These are phyloP conservation scores for Dryadula phaetusa DNA, from an alignment of 2,888 invertebrate genomes.

Conservation along the genomic window DNA sequence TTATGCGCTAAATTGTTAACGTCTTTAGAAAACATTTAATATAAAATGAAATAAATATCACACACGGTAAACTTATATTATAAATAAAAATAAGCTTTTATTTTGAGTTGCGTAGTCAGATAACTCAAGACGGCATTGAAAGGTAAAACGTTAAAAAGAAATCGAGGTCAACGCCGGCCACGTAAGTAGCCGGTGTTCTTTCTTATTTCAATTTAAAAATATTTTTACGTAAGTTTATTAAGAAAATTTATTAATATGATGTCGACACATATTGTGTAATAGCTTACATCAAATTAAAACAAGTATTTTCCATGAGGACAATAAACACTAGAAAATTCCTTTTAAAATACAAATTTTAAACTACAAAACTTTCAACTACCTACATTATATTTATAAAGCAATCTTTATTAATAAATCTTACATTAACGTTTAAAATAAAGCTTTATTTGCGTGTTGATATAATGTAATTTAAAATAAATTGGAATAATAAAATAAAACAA, in stretches of 20 bases:
- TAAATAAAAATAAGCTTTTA: conserved; percentile 14
- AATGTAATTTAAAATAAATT: neutral
- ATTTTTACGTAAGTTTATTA: conserved; percentile 50
- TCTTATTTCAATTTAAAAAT: conserved; percentile 57
- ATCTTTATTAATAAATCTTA: neutral
- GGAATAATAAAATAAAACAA: neutral
- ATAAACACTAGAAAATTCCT: no score
- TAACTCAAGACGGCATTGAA: conserved; percentile 75
- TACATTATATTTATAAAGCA: conserved; percentile 2
- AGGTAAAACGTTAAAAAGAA: conserved; percentile 81
- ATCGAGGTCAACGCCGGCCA: conserved; percentile 82
- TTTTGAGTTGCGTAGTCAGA: conserved; percentile 42
- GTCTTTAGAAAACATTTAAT: conserved; percentile 17
- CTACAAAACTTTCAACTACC: neutral
- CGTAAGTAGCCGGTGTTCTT: conserved; percentile 67
- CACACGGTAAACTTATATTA: neutral
- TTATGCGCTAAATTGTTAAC: conserved; percentile 51
- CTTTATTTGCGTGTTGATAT: neutral
- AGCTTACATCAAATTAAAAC: neutral
- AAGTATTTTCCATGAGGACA: neutral
- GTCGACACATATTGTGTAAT: conserved; percentile 12
- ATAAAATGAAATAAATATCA: conserved; percentile 8
- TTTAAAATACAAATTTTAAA: neutral
- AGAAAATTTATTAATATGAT: conserved; percentile 31
- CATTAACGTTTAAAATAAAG: neutral